These are phyloP conservation scores for Nymphicus hollandicus DNA, from an alignment of 2,113 vertebrate species.

Conservation along the genomic window DNA sequence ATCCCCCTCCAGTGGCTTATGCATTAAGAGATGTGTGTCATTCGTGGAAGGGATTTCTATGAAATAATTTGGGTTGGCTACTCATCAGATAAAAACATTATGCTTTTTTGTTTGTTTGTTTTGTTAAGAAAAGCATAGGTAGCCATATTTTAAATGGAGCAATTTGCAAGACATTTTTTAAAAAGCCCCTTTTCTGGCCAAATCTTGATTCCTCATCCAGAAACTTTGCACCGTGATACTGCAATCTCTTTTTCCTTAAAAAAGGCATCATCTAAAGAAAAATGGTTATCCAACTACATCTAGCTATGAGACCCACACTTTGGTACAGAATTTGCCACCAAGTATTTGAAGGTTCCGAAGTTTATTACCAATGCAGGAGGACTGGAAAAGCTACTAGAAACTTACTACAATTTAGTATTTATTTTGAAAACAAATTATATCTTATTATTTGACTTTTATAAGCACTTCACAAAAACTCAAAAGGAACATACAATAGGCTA, in stretches of 20 bases:
- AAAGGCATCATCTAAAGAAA: background rate
- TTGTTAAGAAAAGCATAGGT: background rate
- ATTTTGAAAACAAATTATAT: background rate
- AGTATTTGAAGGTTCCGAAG: background rate
- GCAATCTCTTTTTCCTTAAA: background rate
- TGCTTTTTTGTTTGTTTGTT: background rate
- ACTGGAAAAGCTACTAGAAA: background rate
- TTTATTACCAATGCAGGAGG: background rate
- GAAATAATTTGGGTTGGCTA: background rate
- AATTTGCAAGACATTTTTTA: background rate
- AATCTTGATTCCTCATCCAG: background rate
- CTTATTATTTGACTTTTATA: background rate
- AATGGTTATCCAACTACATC: background rate
- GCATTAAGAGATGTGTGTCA: accelerated
- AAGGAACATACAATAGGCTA: background rate
- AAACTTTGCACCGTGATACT: background rate
- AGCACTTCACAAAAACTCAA: background rate
- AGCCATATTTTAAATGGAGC: background rate
- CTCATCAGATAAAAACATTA: background rate
- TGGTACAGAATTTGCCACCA: background rate
- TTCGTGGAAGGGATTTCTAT: background rate
- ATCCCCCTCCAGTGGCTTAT: background rate
- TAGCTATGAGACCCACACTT: background rate
- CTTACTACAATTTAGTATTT: background rate
- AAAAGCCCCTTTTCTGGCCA: background rate